Evolutionary conservation across 2,113 vertebrate genomes (phyloP).

Genomic region (Melanerpes formicivorus): DNA sequence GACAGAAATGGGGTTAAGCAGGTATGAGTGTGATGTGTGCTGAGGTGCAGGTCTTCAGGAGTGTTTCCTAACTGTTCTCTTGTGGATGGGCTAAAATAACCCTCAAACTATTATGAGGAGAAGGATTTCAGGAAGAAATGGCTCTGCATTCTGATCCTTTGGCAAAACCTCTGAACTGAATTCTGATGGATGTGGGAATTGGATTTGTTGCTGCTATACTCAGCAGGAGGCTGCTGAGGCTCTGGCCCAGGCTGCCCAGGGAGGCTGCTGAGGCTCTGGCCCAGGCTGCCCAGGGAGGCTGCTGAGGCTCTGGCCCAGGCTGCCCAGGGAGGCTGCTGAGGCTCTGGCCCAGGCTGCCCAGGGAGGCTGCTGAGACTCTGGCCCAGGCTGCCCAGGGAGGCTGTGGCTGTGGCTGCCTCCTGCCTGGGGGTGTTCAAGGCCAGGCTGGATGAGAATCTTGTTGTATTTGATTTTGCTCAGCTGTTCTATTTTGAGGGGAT

Average conservation of each 20-base stretch:
- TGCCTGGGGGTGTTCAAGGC: no score
- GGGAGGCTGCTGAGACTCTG: no score
- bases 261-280: no score
- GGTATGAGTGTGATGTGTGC: slow-evolving; percentile 7
- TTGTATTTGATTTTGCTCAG: neutral
- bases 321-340: no score
- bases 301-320: no score
- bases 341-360: no score
- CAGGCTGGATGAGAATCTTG: neutral
- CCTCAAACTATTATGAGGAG: neutral
- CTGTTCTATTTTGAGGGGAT: rapidly evolving
- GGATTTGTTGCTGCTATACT: neutral
- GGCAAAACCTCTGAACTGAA: neutral
- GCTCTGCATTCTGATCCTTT: neutral
- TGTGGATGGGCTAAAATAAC: neutral
- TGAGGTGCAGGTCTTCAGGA: neutral
- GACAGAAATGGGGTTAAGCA: neutral
- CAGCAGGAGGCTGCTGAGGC: neutral
- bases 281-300: no score
- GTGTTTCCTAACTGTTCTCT: neutral
- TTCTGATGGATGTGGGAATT: neutral
- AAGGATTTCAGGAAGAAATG: neutral
- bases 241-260: no score
- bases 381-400: no score
- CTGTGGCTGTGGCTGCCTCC: no score